Evolutionary conservation across 1,140 invertebrate genomes (phyloP).

Genomic region (Drosophila pseudoananassae): DNA sequence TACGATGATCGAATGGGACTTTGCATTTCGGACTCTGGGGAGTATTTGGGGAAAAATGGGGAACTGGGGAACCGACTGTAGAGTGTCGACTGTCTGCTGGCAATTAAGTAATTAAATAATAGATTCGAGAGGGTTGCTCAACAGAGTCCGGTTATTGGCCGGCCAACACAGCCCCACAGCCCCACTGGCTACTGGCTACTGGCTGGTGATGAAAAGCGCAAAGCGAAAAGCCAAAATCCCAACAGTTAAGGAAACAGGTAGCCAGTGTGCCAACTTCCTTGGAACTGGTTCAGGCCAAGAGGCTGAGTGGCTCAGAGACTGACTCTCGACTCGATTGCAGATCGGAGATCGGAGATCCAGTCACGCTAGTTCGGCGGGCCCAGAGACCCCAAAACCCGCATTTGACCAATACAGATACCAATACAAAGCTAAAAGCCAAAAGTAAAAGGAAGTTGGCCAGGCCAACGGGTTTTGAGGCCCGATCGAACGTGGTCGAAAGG

Average conservation of each 20-base stretch:
- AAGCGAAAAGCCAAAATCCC: constrained; percentile 9
- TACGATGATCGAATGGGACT: constrained; percentile 33
- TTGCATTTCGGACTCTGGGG: constrained; percentile 4
- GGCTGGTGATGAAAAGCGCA: constrained; percentile 1
- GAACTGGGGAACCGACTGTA: constrained; percentile 27
- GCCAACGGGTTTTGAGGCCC: not conserved
- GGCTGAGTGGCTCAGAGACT: not conserved
- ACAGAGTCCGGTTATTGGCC: constrained; percentile 45
- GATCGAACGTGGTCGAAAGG: not conserved
- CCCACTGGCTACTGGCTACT: not conserved
- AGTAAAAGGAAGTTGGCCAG: constrained; percentile 64
- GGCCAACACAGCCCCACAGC: not conserved
- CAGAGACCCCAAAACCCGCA: constrained; percentile 73
- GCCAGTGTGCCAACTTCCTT: constrained; percentile 75
- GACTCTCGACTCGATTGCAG: constrained; percentile 1
- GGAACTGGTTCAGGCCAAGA: constrained; percentile 45
- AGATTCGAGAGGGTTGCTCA: constrained; percentile 52
- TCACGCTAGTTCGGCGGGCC: constrained; percentile 62
- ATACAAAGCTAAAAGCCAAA: constrained; percentile 25
- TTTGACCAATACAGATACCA: constrained; percentile 22
- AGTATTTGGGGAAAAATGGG: constrained; percentile 22
- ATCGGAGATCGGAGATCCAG: constrained; percentile 39
- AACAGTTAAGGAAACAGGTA: constrained; percentile 59
- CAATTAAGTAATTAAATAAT: constrained; percentile 71
- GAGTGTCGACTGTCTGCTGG: constrained; percentile 18